These are phyloP conservation scores for Cheilosia vernalis DNA, from an alignment of 2,888 invertebrate genomes.

Conservation along the genomic window DNA sequence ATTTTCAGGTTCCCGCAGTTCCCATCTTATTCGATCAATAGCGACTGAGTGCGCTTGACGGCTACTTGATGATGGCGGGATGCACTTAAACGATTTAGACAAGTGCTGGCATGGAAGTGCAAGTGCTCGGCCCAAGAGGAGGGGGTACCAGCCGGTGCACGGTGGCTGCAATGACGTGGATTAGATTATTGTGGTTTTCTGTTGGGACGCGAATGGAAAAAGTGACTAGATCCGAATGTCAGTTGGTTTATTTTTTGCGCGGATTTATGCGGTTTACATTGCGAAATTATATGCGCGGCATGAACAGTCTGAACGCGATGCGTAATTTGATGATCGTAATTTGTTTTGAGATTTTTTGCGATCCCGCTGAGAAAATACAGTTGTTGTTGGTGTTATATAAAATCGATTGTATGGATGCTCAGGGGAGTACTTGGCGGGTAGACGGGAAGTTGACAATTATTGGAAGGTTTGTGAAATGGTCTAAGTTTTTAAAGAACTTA, in stretches of 20 bases:
- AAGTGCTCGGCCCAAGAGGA: too few relatives aligned
- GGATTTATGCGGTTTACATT: constrained; percentile 22
- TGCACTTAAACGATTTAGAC: constrained; percentile 73
- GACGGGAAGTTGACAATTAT: too few relatives aligned
- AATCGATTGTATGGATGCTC: too few relatives aligned
- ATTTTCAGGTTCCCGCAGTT: constrained; percentile 61
- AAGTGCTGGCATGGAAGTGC: constrained; percentile 62
- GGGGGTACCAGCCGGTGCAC: neutral
- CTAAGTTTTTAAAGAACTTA: too few relatives aligned
- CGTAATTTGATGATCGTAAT: constrained; percentile 26
- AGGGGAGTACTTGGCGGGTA: too few relatives aligned
- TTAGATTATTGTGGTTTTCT: constrained; percentile 51
- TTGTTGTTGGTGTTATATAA: too few relatives aligned
- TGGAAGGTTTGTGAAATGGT: too few relatives aligned
- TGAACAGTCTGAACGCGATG: neutral
- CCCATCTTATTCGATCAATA: constrained; percentile 63
- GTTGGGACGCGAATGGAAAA: constrained; percentile 18
- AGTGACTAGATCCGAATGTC: constrained; percentile 41
- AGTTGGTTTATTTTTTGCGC: constrained; percentile 3
- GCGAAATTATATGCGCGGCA: constrained; percentile 10
- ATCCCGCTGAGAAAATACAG: neutral
- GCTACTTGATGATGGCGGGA: constrained; percentile 68
- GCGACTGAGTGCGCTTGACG: constrained; percentile 55
- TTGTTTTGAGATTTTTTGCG: constrained; percentile 21
- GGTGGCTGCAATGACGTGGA: constrained; percentile 18